phyloP scores from a whole-genome alignment of 1,140 invertebrate species.

The Palaemon carinicauda region DNA sequence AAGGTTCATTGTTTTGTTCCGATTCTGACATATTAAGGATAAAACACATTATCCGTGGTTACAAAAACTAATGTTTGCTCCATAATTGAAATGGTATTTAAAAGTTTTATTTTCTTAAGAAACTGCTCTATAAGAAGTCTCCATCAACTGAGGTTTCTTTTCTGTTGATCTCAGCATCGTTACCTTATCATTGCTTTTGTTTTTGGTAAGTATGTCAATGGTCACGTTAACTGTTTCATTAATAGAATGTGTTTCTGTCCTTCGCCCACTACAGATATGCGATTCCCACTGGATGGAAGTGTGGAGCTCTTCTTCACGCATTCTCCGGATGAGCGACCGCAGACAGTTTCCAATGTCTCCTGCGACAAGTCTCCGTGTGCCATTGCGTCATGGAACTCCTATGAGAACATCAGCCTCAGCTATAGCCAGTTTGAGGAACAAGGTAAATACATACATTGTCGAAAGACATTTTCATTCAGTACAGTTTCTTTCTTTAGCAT shows the following conservation, averaged over 20 bases:
- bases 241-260: neutral
- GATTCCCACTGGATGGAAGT: conserved; percentile 79
- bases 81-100: too few relatives aligned
- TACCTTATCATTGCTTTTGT: too few relatives aligned
- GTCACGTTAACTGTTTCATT: too few relatives aligned
- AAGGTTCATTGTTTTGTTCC: too few relatives aligned
- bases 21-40: too few relatives aligned
- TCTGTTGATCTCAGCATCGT: too few relatives aligned
- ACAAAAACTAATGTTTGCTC: too few relatives aligned
- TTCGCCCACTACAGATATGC: conserved; percentile 66
- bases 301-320: conserved; percentile 83
- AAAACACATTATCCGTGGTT: too few relatives aligned
- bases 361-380: conserved; percentile 61
- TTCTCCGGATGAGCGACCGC: conserved; percentile 51
- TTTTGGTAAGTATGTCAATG: too few relatives aligned
- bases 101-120: too few relatives aligned
- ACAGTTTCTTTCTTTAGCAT: neutral
- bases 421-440: conserved; percentile 26
- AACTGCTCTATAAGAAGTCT: too few relatives aligned
- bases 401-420: conserved; percentile 71
- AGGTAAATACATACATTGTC: conserved; percentile 18
- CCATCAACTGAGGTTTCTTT: too few relatives aligned
- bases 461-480: neutral
- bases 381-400: conserved; percentile 82
- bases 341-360: conserved; percentile 50